Evolutionary conservation across 2,113 vertebrate species (phyloP), one percentile per base, ranked within the genome.

Genomic region (Lipotes vexillifer): DNA sequence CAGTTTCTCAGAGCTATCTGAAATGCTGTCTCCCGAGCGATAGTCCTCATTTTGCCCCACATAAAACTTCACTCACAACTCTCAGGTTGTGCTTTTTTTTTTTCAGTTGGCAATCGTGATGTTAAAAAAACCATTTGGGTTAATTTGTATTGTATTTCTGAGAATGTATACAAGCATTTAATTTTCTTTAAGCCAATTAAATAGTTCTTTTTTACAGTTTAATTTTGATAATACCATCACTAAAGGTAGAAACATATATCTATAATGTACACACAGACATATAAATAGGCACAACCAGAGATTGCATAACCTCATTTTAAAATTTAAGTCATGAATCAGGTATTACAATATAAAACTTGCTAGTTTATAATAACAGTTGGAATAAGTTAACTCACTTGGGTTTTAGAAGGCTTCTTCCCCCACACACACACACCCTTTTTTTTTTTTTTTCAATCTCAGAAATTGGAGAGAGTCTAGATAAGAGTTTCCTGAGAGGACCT

Each of bases 361-460:
- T 46, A 74, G 14, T 74, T 74, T 46, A 31, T 46, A 46, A 29
- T 46, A 74, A 74, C 7, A 31, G 72, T 46, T 46, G 27, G 25
- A 74, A 46, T 74, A 15, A 74, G 14, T 74, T 63, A 31, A 12
- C 61, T 63, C 61, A 25, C 57, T 29, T 63, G 61, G 61, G 25
- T 38, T 74, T 74, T 74, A 46, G 31, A 74, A 74, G 44, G 72
- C 41, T 5, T 27, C 27, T 55, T 14, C 2, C 27, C 44, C 4
- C 27, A 5, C 4, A 46, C 49, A 5, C 49, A 49, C 49, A 52
- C 4, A 15, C 4, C 1, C 2, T 0, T 18, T 15, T 33, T 75
- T 49, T 75, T n/a, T n/a, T n/a, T n/a, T n/a, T 46, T 46, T 46
- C 15, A 20, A 20, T 31, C 44, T 49, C 44, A 75, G 44, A 31